These are phyloP conservation scores for Pseudomyrmex pallidus DNA, from an alignment of 1,140 invertebrate species.

Conservation along the genomic window DNA sequence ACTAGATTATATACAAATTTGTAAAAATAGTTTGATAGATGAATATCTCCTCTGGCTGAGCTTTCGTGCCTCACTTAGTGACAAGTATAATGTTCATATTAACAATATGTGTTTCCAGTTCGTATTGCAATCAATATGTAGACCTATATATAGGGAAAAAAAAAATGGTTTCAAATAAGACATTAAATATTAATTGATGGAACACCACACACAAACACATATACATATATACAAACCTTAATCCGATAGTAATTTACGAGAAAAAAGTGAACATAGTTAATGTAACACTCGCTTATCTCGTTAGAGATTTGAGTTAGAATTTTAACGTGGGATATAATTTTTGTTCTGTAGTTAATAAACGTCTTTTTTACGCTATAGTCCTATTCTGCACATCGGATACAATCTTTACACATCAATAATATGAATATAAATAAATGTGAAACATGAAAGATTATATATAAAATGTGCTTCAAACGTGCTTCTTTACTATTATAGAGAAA, in stretches of 20 bases:
- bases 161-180: conserved; percentile 59
- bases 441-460: conserved; percentile 10
- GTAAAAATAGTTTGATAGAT: conserved; percentile 49
- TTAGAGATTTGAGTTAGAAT: conserved; percentile 57
- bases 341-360: conserved; percentile 34
- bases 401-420: neutral
- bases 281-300: conserved; percentile 29
- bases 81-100: conserved; percentile 34
- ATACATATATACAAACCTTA: conserved; percentile 15
- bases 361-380: conserved; percentile 45
- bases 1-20: conserved; percentile 37
- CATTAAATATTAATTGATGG: conserved; percentile 41
- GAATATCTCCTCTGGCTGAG: conserved; percentile 37
- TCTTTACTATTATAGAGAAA: neutral
- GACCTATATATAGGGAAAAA: neutral
- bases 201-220: neutral
- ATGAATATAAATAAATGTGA: neutral
- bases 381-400: conserved; percentile 50
- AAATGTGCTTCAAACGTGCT: conserved; percentile 1
- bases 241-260: conserved; percentile 43
- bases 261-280: conserved; percentile 23
- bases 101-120: conserved; percentile 51
- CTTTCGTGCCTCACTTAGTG: conserved; percentile 48
- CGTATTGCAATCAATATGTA: conserved; percentile 36
- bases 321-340: conserved; percentile 59